A percentile compares a stretch with the other conserved stretches of the same genome.
Conservation (phyloP, 2,113 vertebrate species). For the Oreotrochilus melanogaster region DNA sequence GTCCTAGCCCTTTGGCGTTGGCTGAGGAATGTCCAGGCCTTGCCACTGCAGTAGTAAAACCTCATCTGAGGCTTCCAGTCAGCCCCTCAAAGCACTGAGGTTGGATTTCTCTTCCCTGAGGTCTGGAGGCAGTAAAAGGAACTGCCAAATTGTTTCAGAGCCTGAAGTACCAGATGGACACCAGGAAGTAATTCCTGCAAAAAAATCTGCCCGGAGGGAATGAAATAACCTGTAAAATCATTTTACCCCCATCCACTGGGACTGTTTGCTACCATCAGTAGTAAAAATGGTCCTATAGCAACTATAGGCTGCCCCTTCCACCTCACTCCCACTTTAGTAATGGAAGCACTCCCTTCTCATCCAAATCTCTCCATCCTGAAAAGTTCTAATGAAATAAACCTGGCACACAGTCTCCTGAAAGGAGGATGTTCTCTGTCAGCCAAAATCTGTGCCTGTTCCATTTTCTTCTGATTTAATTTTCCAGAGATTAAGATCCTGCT, state of each 20-base stretch:
- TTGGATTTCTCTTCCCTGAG: background rate
- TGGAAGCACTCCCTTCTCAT: background rate
- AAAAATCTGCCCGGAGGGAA: background rate
- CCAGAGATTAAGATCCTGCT: conserved; percentile 76
- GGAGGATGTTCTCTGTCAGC: conserved; percentile 9
- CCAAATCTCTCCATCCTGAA: background rate
- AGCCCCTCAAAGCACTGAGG: background rate
- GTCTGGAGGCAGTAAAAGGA: background rate
- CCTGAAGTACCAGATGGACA: background rate
- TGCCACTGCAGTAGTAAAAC: background rate
- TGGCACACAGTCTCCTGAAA: background rate
- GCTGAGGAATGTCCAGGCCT: background rate
- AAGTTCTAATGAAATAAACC: conserved; percentile 59
- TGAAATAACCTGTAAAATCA: background rate
- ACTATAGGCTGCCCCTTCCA: background rate
- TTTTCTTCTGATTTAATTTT: conserved; percentile 82
- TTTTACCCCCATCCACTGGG: background rate
- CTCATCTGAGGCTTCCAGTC: background rate
- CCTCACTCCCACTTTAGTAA: background rate
- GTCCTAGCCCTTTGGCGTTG: fast-evolving
- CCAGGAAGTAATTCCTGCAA: background rate
- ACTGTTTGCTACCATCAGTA: background rate
- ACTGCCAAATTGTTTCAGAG: background rate
- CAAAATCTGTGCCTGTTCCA: conserved; percentile 59
- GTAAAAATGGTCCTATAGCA: background rate